These are phyloP conservation scores for Caenorhabditis angaria DNA, from an alignment of 2,888 invertebrate genomes.

Conservation along the genomic window DNA sequence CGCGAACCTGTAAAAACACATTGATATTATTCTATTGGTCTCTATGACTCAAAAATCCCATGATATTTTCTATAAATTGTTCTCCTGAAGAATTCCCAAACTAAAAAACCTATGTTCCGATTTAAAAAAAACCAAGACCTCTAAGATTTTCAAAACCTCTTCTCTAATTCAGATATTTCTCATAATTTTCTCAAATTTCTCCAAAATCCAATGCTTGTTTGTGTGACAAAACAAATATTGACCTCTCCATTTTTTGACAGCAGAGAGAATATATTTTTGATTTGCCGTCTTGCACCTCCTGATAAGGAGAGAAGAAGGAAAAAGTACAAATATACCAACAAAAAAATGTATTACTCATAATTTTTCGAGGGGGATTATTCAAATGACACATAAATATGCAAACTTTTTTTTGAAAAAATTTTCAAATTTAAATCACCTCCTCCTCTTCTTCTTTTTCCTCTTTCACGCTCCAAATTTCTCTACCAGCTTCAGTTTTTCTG, in stretches of 20 bases:
- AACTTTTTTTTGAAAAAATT: background rate
- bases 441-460: constrained; percentile 6
- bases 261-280: background rate
- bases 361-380: background rate
- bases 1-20: constrained; percentile 49
- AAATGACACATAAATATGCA: background rate
- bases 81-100: too few relatives aligned
- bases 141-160: too few relatives aligned
- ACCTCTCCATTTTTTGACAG: background rate
- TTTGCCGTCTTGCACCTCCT: background rate
- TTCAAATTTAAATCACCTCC: background rate
- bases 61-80: too few relatives aligned
- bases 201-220: too few relatives aligned
- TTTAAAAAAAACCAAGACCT: too few relatives aligned
- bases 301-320: background rate
- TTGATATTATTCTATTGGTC: too few relatives aligned
- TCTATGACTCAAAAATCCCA: too few relatives aligned
- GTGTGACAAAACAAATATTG: background rate
- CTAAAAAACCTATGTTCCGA: too few relatives aligned
- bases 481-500: background rate
- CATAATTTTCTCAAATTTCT: constrained; percentile 2
- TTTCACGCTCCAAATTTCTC: background rate
- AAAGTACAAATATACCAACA: background rate
- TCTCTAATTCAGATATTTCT: too few relatives aligned
- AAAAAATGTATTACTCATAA: background rate